Base-by-base conservation (phyloP, 1,140 invertebrate genomes). In the Diorhabda sublineata region DNA sequence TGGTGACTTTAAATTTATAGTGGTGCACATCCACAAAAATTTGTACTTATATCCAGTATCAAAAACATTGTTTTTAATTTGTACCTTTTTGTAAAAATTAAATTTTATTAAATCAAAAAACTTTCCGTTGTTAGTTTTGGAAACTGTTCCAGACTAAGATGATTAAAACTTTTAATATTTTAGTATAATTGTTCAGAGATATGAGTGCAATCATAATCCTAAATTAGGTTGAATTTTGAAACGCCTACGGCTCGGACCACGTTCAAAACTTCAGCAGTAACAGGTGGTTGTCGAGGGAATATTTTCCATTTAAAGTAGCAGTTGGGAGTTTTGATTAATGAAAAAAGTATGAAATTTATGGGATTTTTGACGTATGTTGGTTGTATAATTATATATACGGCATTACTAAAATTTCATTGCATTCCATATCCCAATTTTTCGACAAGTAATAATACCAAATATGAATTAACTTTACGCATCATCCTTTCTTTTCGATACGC, bases 171-270 rank as follows among this genome's bases (percentile, higher is more conserved):
- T 9, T 52, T 5, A 52, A 52, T 52, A 6, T 52, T 52, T 52
- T 2, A 52, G 9, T 52, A 52, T 6, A 52, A 52, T 52, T 52
- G 47, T 52, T 9, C 9, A 2, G 47, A 9, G 47, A 52, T 52
- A 9, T 5, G 5, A 5, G 9, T 9, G 47, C 5, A 6, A 52
- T 6, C 47, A 52, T 52, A 52, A 52, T 52, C 9, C 47, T 52
- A 52, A 52, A 52, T 52, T 52, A 52, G 47, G 47, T 52, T 52
- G 47, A 52, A 52, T 52, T 52, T 52, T 52, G 47, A 52, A 52
- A 52, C 47, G 47, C 47, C 47, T 52, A 52, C 47, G 47, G 47
- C 47, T 52, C 47, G 47, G 47, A 52, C 47, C 47, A 9, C 9
- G 47, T 52, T 52, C 47, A 52, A 9, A 52, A 9, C 47, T 5